Evolutionary conservation across 1,140 invertebrate genomes (phyloP).

Genomic region (Pseudomyrmex pallidus): DNA sequence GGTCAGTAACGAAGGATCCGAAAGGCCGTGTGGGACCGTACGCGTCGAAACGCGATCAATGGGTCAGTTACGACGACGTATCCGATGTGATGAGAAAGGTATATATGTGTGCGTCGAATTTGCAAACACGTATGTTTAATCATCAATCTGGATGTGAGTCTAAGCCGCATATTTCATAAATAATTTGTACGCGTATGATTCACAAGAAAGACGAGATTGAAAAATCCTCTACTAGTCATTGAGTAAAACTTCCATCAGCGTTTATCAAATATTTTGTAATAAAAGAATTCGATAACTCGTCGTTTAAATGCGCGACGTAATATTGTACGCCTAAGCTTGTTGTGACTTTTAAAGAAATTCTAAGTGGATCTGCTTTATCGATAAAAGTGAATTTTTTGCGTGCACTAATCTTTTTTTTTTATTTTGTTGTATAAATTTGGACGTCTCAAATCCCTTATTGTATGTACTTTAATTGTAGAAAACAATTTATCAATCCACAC

Average conservation of each 20-base stretch:
- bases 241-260: background rate
- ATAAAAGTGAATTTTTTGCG: no score
- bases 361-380: no score
- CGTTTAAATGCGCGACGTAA: no score
- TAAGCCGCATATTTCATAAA: background rate
- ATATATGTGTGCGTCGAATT: conserved; percentile 87
- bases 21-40: conserved; percentile 91
- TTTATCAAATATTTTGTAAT: no score
- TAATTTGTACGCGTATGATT: background rate
- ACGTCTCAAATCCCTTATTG: no score
- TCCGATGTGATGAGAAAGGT: conserved; percentile 91
- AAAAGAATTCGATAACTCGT: no score
- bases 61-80: conserved; percentile 95
- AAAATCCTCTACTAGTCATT: background rate
- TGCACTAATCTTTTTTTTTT: no score
- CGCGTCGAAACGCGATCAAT: conserved; percentile 92
- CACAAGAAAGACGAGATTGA: background rate
- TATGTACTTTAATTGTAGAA: no score
- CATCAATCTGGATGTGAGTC: background rate
- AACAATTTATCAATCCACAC: no score
- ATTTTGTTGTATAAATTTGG: no score
- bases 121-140: background rate
- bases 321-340: no score
- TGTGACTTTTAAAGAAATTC: no score
- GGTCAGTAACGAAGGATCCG: conserved; percentile 84